A percentile compares a stretch with the other conserved stretches of the same genome.
These are phyloP conservation scores for Macaca mulatta DNA, from an alignment of 2,113 vertebrate species.

Conservation along the genomic window DNA sequence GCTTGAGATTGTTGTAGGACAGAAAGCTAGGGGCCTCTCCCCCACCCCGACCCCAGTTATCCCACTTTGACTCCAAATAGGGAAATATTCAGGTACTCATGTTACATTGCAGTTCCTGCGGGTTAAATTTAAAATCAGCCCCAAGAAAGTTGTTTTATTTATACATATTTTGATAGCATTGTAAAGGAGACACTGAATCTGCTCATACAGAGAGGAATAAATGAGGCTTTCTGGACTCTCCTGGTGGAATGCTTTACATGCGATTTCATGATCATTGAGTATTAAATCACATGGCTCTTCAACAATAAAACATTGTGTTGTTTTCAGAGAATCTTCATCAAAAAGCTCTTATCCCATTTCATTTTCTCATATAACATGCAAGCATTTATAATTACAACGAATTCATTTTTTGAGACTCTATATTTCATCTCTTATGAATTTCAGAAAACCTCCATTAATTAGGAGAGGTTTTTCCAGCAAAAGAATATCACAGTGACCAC, in stretches of 20 bases:
- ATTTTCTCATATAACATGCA: conserved; percentile 37
- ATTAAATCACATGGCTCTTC: conserved; percentile 77
- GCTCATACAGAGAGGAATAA: conserved; percentile 79
- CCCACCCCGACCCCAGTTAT: background rate
- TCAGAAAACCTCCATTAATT: conserved; percentile 28
- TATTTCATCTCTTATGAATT: conserved; percentile 45
- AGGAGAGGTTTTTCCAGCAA: conserved; percentile 3
- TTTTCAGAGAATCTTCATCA: conserved; percentile 55
- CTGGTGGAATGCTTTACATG: conserved; percentile 64
- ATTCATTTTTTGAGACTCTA: background rate
- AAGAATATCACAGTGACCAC: conserved; percentile 1
- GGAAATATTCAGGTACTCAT: background rate
- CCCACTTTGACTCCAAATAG: background rate
- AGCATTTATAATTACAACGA: conserved; percentile 8
- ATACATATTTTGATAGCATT: conserved; percentile 81
- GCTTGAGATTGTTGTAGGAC: background rate
- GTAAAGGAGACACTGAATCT: conserved; percentile 70
- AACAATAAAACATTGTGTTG: conserved; percentile 27
- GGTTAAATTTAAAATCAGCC: background rate
- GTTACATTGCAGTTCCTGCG: background rate
- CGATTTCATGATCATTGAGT: conserved; percentile 70
- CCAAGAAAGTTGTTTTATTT: conserved; percentile 70
- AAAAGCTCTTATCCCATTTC: background rate
- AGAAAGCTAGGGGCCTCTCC: background rate
- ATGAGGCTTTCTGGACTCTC: conserved; percentile 74